Evolutionary conservation across 2,888 invertebrate genomes (phyloP).

Genomic region (Catocala sponsa): DNA sequence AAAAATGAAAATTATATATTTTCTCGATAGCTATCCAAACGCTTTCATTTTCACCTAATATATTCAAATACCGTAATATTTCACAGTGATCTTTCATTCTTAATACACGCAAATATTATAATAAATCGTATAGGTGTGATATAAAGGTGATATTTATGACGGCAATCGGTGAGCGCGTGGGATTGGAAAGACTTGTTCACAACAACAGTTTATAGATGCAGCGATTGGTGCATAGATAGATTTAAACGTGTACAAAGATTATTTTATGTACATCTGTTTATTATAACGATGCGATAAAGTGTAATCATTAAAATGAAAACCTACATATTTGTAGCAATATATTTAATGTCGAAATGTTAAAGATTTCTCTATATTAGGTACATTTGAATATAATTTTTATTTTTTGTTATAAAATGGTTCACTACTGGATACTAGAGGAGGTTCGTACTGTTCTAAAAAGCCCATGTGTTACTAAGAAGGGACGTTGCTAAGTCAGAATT

Average conservation of each 20-base stretch:
- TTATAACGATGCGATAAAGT: too few species aligned
- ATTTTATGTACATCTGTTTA: too few species aligned
- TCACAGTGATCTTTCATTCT: conserved; percentile 29
- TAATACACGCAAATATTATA: conserved; percentile 39
- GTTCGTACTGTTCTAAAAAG: too few species aligned
- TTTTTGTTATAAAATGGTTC: too few species aligned
- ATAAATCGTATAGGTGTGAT: conserved; percentile 20
- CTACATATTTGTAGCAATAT: too few species aligned
- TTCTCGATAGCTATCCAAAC: neutral
- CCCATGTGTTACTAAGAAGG: too few species aligned
- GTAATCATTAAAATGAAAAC: too few species aligned
- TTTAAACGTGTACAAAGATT: neutral
- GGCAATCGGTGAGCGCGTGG: conserved; percentile 17
- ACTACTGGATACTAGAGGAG: too few species aligned
- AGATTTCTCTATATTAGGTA: too few species aligned
- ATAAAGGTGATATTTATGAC: conserved; percentile 37
- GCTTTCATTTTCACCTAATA: conserved; percentile 27
- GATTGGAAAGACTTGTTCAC: conserved; percentile 7
- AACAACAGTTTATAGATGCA: neutral
- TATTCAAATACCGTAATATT: conserved; percentile 25
- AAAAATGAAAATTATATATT: conserved; percentile 3
- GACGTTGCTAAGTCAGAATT: too few species aligned
- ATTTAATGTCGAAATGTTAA: too few species aligned
- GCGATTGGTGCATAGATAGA: neutral
- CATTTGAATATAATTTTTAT: too few species aligned